A percentile compares a stretch with the other conserved stretches of the same genome.
phyloP scores from a whole-genome alignment of 35 echinoderm and acorn worm genomes.

The Anneissia japonica region DNA sequence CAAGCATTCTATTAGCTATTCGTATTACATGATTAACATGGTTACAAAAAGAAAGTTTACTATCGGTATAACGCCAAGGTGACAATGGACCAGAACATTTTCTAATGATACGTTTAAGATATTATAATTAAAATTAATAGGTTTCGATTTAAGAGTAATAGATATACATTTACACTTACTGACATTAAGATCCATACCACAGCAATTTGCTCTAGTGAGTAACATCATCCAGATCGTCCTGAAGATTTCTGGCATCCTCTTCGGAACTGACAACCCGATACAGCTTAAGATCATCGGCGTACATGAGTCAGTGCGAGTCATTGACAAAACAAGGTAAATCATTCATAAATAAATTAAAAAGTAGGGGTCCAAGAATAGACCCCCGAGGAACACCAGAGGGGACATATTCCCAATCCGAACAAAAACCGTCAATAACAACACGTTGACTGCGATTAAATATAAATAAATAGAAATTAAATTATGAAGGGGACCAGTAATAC shows the following conservation, averaged over 20 bases:
- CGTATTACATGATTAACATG: no score
- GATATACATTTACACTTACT: not conserved
- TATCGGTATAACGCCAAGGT: no score
- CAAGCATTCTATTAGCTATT: no score
- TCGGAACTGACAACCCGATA: not conserved
- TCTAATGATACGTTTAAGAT: no score
- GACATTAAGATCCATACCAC: not conserved
- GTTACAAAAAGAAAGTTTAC: no score
- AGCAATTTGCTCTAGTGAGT: not conserved
- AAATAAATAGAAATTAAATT: not conserved
- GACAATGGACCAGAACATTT: no score
- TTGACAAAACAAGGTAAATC: not conserved
- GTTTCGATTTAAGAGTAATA: not conserved
- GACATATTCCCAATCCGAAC: not conserved
- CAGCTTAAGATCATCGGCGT: not conserved
- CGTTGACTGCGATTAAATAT: not conserved
- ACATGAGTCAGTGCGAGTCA: not conserved
- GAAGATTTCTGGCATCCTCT: not conserved
- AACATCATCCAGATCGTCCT: not conserved
- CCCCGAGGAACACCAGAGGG: not conserved
- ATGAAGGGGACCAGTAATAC: not conserved
- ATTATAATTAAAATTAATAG: not conserved
- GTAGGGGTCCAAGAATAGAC: not conserved
- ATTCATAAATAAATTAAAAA: not conserved
- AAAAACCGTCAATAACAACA: not conserved